These are phyloP conservation scores for Spinus olivaceus DNA, from an alignment of 2,797 vertebrate species.

Conservation along the genomic window DNA sequence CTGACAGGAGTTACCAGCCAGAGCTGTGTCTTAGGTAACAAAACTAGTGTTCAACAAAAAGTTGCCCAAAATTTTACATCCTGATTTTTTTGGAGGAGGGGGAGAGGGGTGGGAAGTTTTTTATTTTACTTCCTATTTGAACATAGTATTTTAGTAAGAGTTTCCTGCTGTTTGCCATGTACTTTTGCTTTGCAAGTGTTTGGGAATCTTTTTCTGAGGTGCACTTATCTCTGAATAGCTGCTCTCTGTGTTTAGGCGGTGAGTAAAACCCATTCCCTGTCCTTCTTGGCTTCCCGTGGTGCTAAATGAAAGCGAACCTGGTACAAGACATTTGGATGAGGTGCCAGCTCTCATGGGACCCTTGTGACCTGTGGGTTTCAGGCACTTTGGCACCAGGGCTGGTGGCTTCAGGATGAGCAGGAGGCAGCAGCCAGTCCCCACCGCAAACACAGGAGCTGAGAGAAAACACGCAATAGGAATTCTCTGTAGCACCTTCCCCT, in stretches of 20 bases:
- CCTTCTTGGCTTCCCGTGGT: not conserved
- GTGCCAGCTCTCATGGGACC: not conserved
- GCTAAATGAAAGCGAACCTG: not conserved
- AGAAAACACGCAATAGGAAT: not conserved
- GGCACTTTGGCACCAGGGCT: fast-evolving
- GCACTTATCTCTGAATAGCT: not conserved
- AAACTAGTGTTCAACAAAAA: not conserved
- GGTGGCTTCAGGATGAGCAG: not conserved
- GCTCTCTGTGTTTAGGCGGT: not conserved
- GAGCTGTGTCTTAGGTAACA: not conserved
- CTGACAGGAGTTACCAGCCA: not conserved
- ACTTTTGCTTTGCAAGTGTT: not conserved
- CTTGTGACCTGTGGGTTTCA: not conserved
- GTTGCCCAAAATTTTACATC: not conserved
- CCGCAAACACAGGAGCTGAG: fast-evolving
- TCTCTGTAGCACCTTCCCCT: not conserved
- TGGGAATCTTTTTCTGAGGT: not conserved
- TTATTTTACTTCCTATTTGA: not conserved
- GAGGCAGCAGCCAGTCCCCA: not conserved
- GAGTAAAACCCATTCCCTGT: not conserved
- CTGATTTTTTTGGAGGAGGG: not conserved
- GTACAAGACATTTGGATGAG: not conserved
- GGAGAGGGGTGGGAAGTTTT: not conserved
- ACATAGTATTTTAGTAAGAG: not conserved
- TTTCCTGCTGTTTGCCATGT: not conserved